Conservation (phyloP, 2,888 invertebrate genomes). For the Harpalus rubripes region DNA sequence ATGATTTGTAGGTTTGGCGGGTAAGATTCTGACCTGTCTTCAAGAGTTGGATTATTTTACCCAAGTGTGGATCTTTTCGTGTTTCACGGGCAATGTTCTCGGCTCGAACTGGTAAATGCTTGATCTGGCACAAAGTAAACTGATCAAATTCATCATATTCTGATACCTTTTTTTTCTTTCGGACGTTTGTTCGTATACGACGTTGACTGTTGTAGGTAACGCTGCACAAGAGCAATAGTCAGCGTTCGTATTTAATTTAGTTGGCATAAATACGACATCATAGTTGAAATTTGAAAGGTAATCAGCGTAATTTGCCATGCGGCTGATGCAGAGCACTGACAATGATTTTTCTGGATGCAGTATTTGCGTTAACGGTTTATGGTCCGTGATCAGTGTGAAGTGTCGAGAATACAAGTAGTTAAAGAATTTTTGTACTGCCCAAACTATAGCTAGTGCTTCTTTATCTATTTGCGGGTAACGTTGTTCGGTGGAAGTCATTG, state of each 20-base stretch:
- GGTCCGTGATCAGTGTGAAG: too few species aligned
- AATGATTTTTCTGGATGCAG: conserved; percentile 68
- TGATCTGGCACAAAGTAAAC: neutral
- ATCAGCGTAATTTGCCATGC: conserved; percentile 67
- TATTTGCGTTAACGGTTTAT: conserved; percentile 68
- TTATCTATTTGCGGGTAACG: too few species aligned
- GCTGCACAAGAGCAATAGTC: neutral
- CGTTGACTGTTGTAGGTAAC: neutral
- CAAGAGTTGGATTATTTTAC: conserved; percentile 27
- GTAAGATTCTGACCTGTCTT: neutral
- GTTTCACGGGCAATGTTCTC: conserved; percentile 42
- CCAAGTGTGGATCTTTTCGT: conserved; percentile 44
- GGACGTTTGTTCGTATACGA: neutral
- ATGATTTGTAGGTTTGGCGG: too few species aligned
- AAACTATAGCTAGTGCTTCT: too few species aligned
- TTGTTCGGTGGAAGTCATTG: conserved; percentile 69
- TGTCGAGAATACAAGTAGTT: too few species aligned
- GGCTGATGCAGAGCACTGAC: conserved; percentile 67
- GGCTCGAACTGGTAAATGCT: conserved; percentile 62
- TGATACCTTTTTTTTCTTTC: neutral
- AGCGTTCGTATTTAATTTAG: too few species aligned
- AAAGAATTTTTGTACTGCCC: too few species aligned
- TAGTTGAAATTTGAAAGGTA: conserved; percentile 62
- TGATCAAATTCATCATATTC: neutral
- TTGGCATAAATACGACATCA: too few species aligned